Percentiles rank a stretch among this genome's conserved stretches.
Conservation (phyloP, 2,797 vertebrate species). For the Peromyscus aztecus region DNA sequence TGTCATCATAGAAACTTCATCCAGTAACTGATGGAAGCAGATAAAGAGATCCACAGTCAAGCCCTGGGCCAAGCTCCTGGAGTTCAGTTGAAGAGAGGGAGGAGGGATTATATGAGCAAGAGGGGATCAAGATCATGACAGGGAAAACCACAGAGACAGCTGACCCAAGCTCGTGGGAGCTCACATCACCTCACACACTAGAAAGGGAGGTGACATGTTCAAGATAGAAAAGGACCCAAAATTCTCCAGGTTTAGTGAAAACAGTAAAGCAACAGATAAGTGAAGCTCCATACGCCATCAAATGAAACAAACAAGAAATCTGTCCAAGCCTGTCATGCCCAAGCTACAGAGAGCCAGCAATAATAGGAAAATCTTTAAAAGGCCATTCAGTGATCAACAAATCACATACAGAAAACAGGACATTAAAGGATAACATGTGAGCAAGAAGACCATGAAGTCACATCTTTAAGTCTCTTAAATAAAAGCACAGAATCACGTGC, state of each 20-base stretch:
- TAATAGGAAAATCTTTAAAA: not conserved
- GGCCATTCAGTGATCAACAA: not conserved
- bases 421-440: not conserved
- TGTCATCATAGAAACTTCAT: too few species aligned
- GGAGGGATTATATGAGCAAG: too few species aligned
- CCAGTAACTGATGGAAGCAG: too few species aligned
- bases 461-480: not conserved
- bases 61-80: too few species aligned
- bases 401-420: not conserved
- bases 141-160: too few species aligned
- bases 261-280: not conserved
- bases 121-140: too few species aligned
- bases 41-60: too few species aligned
- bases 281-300: not conserved
- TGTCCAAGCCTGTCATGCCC: too few species aligned
- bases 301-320: not conserved
- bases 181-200: not conserved
- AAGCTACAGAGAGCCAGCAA: not conserved
- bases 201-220: not conserved
- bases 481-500: not conserved
- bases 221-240: not conserved
- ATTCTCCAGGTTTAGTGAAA: not conserved
- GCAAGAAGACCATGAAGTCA: not conserved
- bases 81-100: too few species aligned
- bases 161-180: too few species aligned